Base-by-base conservation (phyloP, 2,113 vertebrate genomes). In the Lophochroa leadbeateri region DNA sequence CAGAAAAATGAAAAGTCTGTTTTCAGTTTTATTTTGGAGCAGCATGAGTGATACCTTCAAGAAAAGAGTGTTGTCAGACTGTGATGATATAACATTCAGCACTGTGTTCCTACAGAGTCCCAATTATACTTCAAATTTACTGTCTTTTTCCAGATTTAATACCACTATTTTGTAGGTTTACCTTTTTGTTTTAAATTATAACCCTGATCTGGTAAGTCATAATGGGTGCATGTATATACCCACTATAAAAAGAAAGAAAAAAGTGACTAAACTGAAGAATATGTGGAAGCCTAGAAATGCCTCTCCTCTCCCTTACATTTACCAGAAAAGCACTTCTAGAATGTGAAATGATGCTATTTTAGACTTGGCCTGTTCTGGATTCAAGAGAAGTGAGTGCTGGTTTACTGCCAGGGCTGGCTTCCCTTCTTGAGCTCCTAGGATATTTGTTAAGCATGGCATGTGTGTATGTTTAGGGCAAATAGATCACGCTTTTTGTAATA, bases 161-260 rank as follows among this genome's bases (percentile, higher is more conserved):
- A 53, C 24, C 18, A 61, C 6, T 72, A 3, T 85, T 80, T 91
- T 53, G 28, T 60, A 41, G 16, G 55, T 53, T 46, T 17, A 44
- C 2, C 11, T 71, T 91, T 91, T 78, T 88, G 9, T 50, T 86
- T 84, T 70, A 68, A 52, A 61, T 39, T 18, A 57, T 47, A 87
- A 53, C 16, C 5, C 17, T 1, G 1, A 35, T 24, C 37, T 7
- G 4, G 21, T 61, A 64, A 82, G 3, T 55, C 52, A 31, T 41
- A 15, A 18, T 82, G 18, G 11, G 33, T 82, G 43, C 3, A 0
- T 2, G 0, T 24, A 27, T 10, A 49, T 46, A 75, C 0, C 3
- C 2, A 3, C 9, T 35, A n/a, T 3, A 1, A 85, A 82, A 68
- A 78, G 39, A 79, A 87, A 90, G 43, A 71, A 85, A 76, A 63